A percentile compares a stretch with the other conserved stretches of the same genome.
Conservation (phyloP, 2,113 vertebrate genomes). For the Alosa alosa region DNA sequence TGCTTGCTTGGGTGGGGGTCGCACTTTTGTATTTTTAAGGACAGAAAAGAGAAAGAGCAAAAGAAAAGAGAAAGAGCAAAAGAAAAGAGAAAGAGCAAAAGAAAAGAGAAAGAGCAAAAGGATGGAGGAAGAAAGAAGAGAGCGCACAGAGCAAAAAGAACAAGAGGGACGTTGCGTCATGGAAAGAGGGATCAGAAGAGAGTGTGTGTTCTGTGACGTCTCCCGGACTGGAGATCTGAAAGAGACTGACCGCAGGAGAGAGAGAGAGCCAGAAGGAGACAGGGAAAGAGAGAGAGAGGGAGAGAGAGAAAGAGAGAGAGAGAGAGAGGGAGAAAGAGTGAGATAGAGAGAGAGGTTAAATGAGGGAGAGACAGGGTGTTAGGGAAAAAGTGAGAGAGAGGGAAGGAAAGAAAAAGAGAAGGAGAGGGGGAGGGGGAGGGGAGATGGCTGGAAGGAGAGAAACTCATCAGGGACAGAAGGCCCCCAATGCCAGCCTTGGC, state of each 20-base stretch:
- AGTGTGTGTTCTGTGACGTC: neutral
- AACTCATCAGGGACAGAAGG: neutral
- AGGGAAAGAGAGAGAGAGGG: neutral
- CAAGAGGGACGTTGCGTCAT: slow-evolving; percentile 7
- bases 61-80: neutral
- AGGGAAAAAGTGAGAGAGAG: slow-evolving; percentile 32
- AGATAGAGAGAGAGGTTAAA: slow-evolving; percentile 29
- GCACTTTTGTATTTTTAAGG: neutral
- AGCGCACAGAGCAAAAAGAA: neutral
- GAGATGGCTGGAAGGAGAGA: neutral
- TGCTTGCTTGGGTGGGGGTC: neutral
- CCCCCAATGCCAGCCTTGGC: neutral
- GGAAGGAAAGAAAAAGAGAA: slow-evolving; percentile 7
- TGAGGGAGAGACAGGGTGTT: slow-evolving; percentile 19
- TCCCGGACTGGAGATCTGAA: neutral
- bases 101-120: too few relatives aligned
- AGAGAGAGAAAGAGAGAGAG: neutral
- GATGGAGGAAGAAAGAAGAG: neutral
- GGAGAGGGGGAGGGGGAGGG: too few relatives aligned
- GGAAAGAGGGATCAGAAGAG: neutral
- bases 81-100: neutral
- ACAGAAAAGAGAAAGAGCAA: neutral
- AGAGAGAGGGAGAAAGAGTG: too few relatives aligned
- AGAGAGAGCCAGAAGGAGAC: neutral
- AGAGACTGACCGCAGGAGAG: neutral